These are phyloP conservation scores for Etheostoma nigrum DNA, from an alignment of 2,797 vertebrate species.

Conservation along the genomic window DNA sequence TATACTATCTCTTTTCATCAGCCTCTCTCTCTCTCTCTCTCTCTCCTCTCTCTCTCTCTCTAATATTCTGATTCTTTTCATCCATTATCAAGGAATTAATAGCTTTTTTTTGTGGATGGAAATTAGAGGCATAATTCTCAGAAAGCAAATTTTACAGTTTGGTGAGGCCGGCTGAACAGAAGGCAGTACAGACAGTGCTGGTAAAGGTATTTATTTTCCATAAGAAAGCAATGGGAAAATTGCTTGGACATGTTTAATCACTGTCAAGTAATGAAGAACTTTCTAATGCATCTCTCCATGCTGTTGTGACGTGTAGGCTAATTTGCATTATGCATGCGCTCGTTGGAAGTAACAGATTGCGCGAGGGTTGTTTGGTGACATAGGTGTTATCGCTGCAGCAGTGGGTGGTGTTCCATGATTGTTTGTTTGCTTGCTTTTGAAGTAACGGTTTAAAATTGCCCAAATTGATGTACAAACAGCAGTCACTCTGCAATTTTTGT, in stretches of 20 bases:
- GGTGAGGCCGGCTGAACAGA: slow-evolving; percentile 30
- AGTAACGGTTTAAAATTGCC: slow-evolving; percentile 35
- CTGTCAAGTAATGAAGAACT: slow-evolving; percentile 30
- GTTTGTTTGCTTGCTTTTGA: slow-evolving; percentile 33
- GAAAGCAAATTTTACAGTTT: slow-evolving; percentile 28
- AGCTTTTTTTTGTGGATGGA: slow-evolving; percentile 37
- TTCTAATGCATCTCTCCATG: slow-evolving; percentile 3
- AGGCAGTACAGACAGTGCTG: slow-evolving; percentile 5
- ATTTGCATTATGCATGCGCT: slow-evolving; percentile 38
- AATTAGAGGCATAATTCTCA: slow-evolving; percentile 40
- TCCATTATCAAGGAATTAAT: slow-evolving; percentile 43
- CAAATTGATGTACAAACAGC: slow-evolving; percentile 42
- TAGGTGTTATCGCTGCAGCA: slow-evolving; percentile 31
- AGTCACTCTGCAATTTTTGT: slow-evolving; percentile 8
- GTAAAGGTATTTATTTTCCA: slow-evolving; percentile 14
- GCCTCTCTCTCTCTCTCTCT: neutral
- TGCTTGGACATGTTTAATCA: slow-evolving; percentile 32
- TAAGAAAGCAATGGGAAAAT: slow-evolving; percentile 10
- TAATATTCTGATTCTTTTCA: slow-evolving; percentile 26
- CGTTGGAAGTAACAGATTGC: slow-evolving; percentile 55
- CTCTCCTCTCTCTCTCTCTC: neutral
- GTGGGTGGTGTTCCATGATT: slow-evolving; percentile 27
- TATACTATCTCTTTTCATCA: slow-evolving; percentile 15
- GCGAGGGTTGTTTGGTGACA: slow-evolving; percentile 27
- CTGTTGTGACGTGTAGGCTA: slow-evolving; percentile 43